Evolutionary conservation across 2,113 vertebrate genomes (phyloP), one percentile per base, ranked within the genome.

Genomic region (Ahaetulla prasina): DNA sequence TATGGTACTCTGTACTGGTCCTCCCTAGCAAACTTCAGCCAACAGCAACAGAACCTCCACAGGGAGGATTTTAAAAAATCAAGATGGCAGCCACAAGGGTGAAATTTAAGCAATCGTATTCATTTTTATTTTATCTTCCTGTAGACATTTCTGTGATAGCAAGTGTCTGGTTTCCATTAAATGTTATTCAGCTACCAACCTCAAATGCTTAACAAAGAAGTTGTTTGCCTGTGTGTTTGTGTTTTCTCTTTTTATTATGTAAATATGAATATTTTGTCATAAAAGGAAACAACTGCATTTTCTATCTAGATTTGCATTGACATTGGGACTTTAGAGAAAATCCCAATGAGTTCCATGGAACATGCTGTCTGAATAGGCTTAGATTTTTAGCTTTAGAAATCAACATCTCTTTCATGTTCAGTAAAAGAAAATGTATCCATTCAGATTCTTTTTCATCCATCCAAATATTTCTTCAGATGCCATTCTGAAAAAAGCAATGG

Each of bases 391-490:
- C 43, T 8, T 90, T 43, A 43, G 54, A 55, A 52, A 54, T 91
- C 11, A 86, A 68, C 20, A 30, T 45, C 23, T 47, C 23, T n/a
- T 8, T 91, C 49, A 55, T 53, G 22, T 14, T 39, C 22, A 8
- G 50, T 90, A 47, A 53, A 2, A 85, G 35, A 30, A 20, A 85
- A n/a, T 57, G 3, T 8, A 25, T 12, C 18, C 30, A 11, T 54
- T 54, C 8, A 12, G 45, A 8, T 93, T 5, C 27, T 43, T 50
- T 63, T 11, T 89, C 93, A 91, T 94, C 93, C 12, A 63, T 27
- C 12, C 87, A 53, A 74, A 14, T 92, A 16, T 80, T 95, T 94
- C 87, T 50, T 96, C 91, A 85, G 18, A 93, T 89, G 39, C 54
- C 12, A 45, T 92, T n/a, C n/a, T n/a, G n/a, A n/a, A n/a, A n/a